Evolutionary conservation across 2,888 invertebrate species (phyloP), one percentile per base, ranked within the genome.

Genomic region (Merodon equestris): DNA sequence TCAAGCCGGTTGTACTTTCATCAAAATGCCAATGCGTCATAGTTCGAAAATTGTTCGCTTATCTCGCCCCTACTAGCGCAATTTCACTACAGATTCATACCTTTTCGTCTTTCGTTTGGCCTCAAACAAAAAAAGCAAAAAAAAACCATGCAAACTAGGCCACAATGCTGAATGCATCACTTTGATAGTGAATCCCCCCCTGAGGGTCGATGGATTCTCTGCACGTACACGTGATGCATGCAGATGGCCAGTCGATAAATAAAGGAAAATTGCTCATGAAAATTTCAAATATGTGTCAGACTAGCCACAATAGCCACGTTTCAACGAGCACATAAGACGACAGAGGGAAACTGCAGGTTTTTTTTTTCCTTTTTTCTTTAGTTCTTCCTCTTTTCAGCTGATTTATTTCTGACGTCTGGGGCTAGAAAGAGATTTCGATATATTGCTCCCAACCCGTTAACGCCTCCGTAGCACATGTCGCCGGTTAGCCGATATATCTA

Each of bases 391-490:
- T 38, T 17, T 15, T 10, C n/a, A 15, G 7, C 2, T n/a, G n/a
- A n/a, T n/a, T n/a, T n/a, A n/a, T n/a, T n/a, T n/a, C n/a, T n/a
- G n/a, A n/a, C n/a, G n/a, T n/a, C n/a, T n/a, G n/a, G n/a, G n/a
- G n/a, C n/a, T n/a, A n/a, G 18, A 9, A 15, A n/a, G 9, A 17
- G 27, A 44, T 10, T 40, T 3, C 2, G 27, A 14, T 42, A 50
- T 27, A 36, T n/a, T 27, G 2, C 27, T 56, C 42, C 9, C 10
- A 13, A 15, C 0, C 10, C 13, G 38, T 10, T 44, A 48, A 63
- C 67, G 38, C 72, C 61, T 57, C 50, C 77, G 38, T 34, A 77
- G 67, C 77, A 72, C 77, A 72, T 77, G 77, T 67, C 67, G 44
- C 44, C 53, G 72, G 53, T 40, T 2, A 7, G 18, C 12, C 15